Evolutionary conservation across 2,113 vertebrate species (phyloP).

Genomic region (Xiphorhynchus elegans): DNA sequence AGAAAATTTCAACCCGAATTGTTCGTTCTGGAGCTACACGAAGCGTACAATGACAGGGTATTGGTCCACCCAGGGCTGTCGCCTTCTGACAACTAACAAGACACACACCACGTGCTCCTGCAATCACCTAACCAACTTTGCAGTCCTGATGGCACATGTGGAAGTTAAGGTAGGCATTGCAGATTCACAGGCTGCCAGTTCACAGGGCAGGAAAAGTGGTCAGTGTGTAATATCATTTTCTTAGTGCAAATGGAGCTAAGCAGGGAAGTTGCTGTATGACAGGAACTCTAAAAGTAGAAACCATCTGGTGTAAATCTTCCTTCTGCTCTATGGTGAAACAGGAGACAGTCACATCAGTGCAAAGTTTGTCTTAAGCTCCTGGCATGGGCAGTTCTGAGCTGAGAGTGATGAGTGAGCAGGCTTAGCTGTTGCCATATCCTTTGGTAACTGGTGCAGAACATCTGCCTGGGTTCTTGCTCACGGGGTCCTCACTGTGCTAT

Average conservation of each 20-base stretch:
- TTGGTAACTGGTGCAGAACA: not conserved
- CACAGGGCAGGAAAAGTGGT: not conserved
- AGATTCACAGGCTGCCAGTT: not conserved
- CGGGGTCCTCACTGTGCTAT: not conserved
- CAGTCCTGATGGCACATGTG: conserved; percentile 97
- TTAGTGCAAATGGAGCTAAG: not conserved
- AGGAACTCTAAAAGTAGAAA: not conserved
- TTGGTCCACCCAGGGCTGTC: conserved; percentile 98
- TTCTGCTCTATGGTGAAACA: not conserved
- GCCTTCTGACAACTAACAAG: conserved; percentile 90
- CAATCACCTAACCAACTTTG: conserved; percentile 97
- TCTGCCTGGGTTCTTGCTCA: not conserved
- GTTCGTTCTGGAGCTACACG: conserved; percentile 98
- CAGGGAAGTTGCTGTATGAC: not conserved
- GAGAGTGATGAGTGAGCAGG: not conserved
- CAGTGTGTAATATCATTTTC: not conserved
- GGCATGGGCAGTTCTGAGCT: not conserved
- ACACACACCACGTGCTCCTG: conserved; percentile 97
- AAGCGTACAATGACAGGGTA: conserved; percentile 92
- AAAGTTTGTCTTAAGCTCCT: not conserved
- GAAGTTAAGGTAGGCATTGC: conserved; percentile 89
- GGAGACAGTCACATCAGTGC: not conserved
- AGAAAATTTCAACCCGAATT: conserved; percentile 99
- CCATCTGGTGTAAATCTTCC: not conserved
- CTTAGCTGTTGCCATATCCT: not conserved